A percentile compares a stretch with the other conserved stretches of the same genome.
phyloP scores from a whole-genome alignment of 2,888 invertebrate species.

The Melanophora roralis region DNA sequence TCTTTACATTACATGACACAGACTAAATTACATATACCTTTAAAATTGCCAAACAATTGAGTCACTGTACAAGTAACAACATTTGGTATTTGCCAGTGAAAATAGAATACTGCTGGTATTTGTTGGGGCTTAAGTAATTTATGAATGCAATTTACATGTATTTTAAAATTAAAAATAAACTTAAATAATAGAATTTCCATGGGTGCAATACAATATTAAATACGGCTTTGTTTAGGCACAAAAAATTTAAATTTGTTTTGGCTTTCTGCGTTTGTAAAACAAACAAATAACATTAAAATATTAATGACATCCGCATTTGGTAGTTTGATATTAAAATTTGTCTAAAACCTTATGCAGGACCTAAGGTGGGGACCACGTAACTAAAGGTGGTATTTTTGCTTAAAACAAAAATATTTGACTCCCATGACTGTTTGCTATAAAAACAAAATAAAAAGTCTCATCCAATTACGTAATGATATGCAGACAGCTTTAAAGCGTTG shows the following conservation, averaged over 20 bases:
- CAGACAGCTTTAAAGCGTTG: slow-evolving; percentile 18
- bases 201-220: neutral
- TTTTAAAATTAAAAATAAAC: slow-evolving; percentile 1
- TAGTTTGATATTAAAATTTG: slow-evolving; percentile 5
- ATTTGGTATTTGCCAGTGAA: neutral
- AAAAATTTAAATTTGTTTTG: slow-evolving; percentile 24
- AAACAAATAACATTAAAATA: neutral
- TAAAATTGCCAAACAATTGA: neutral
- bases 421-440: neutral
- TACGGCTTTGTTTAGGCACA: neutral
- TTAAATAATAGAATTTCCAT: neutral
- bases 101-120: slow-evolving; percentile 54
- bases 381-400: too few species aligned
- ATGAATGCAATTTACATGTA: slow-evolving; percentile 72
- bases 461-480: slow-evolving; percentile 38
- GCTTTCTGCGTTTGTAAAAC: slow-evolving; percentile 19
- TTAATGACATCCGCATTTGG: slow-evolving; percentile 26
- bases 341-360: slow-evolving; percentile 1
- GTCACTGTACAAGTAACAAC: neutral
- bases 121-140: slow-evolving; percentile 70
- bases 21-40: neutral
- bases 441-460: neutral
- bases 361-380: neutral
- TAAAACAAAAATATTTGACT: neutral
- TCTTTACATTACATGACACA: neutral